phyloP scores from a whole-genome alignment of 2,113 vertebrate genomes.

The Coptodon rendalli region DNA sequence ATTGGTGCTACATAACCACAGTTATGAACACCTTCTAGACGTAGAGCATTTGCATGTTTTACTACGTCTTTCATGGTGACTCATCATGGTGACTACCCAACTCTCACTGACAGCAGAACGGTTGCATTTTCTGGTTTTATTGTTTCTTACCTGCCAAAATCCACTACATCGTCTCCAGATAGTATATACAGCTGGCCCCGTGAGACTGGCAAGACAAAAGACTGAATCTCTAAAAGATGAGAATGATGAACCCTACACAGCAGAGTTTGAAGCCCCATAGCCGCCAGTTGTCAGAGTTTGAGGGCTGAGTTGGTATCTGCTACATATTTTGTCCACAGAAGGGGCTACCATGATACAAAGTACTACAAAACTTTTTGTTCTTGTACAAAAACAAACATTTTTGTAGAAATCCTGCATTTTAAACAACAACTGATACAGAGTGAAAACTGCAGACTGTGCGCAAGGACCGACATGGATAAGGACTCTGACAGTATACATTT shows the following conservation, averaged over 20 bases:
- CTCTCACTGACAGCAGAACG: not conserved
- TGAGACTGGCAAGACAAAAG: constrained; percentile 17
- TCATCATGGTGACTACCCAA: not conserved
- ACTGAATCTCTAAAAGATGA: constrained; percentile 31
- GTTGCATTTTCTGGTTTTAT: not conserved
- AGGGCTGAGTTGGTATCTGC: constrained; percentile 57
- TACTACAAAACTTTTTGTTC: constrained; percentile 95
- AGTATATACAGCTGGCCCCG: constrained; percentile 10
- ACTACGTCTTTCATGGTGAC: not conserved
- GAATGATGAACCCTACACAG: constrained; percentile 48
- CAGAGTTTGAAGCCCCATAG: constrained; percentile 44
- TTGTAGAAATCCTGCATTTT: constrained; percentile 96
- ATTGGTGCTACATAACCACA: not conserved
- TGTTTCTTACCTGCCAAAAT: not conserved
- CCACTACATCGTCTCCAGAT: constrained; percentile 41
- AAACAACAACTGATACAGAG: constrained; percentile 73
- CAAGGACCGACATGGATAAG: not conserved
- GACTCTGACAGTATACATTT: constrained; percentile 38
- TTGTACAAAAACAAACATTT: constrained; percentile 94
- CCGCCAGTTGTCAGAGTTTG: constrained; percentile 20
- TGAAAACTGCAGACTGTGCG: constrained; percentile 32
- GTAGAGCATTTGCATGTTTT: constrained; percentile 12
- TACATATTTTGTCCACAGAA: constrained; percentile 62
- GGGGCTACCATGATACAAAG: constrained; percentile 85
- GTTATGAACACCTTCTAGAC: not conserved